A percentile compares a stretch with the other conserved stretches of the same genome.
phyloP scores from a whole-genome alignment of 2,888 invertebrate genomes.

The Eucera pruinosa region DNA sequence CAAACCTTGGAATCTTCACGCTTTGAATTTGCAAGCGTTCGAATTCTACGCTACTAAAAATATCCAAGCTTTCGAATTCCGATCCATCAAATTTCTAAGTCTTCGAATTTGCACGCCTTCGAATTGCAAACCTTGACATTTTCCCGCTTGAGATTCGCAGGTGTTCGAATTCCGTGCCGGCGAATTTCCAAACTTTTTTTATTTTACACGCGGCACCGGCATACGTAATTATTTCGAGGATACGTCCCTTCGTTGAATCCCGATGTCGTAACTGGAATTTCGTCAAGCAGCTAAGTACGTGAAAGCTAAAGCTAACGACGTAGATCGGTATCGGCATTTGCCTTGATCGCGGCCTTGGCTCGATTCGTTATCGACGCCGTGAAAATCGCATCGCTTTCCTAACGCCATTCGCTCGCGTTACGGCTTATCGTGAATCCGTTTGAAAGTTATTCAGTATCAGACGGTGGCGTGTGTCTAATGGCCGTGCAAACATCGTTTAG shows the following conservation, averaged over 20 bases:
- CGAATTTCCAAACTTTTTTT: neutral
- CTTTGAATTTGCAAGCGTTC: no score
- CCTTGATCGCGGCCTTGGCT: slow-evolving; percentile 57
- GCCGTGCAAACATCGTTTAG: neutral
- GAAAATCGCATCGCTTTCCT: slow-evolving; percentile 46
- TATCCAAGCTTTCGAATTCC: no score
- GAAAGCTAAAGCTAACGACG: slow-evolving; percentile 10
- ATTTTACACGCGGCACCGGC: neutral
- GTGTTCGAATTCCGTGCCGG: no score
- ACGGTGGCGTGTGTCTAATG: neutral
- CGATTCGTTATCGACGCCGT: slow-evolving; percentile 56
- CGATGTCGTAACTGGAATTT: slow-evolving; percentile 5
- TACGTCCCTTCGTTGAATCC: neutral
- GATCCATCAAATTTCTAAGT: no score
- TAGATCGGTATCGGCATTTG: slow-evolving; percentile 24
- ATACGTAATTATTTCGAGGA: neutral
- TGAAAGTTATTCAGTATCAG: slow-evolving; percentile 28
- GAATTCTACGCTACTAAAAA: no score
- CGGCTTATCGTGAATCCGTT: slow-evolving; percentile 42
- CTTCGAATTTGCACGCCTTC: no score
- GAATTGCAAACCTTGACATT: no score
- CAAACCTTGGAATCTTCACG: no score
- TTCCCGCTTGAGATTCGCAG: no score
- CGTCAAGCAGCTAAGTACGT: neutral
- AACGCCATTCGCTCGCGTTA: slow-evolving; percentile 6